A percentile compares a stretch with the other conserved stretches of the same genome.
Evolutionary conservation across 2,888 invertebrate species (phyloP).

Genomic region (Macroteleia sp.): DNA sequence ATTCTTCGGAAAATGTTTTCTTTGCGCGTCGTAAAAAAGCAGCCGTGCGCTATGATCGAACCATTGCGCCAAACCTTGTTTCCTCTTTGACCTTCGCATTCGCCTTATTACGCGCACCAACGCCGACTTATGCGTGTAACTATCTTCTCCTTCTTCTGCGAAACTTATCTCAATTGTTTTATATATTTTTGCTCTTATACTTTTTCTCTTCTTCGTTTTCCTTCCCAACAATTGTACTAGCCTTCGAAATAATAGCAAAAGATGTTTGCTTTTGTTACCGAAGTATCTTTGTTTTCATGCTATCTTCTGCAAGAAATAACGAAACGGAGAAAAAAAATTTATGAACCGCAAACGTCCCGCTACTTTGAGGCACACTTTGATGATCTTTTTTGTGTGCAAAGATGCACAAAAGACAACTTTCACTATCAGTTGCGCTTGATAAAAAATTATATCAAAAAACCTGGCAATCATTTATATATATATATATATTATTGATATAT

Average conservation of each 20-base stretch:
- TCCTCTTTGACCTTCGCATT: conserved; percentile 56
- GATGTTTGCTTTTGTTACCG: conserved; percentile 52
- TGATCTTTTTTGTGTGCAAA: conserved; percentile 49
- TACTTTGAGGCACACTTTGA: conserved; percentile 55
- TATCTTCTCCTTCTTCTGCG: conserved; percentile 44
- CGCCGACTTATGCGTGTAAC: conserved; percentile 53
- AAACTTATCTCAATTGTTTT: conserved; percentile 35
- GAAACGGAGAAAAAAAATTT: conserved; percentile 44
- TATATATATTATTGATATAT: too few relatives aligned
- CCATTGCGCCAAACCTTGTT: conserved; percentile 57
- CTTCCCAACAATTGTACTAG: conserved; percentile 41
- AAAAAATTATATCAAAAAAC: too few relatives aligned
- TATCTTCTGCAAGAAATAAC: conserved; percentile 24
- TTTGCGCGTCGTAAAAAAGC: conserved; percentile 58
- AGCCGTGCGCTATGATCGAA: conserved; percentile 57
- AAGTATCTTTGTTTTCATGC: conserved; percentile 46
- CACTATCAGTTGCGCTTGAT: conserved; percentile 40
- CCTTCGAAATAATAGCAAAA: conserved; percentile 51
- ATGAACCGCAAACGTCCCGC: conserved; percentile 56
- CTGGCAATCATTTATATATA: too few relatives aligned
- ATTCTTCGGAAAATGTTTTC: conserved; percentile 61
- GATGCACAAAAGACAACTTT: conserved; percentile 50
- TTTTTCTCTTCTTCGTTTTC: conserved; percentile 34
- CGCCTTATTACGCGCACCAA: conserved; percentile 51
- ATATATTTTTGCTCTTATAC: conserved; percentile 7